These are phyloP conservation scores for Nymphalis urticae DNA, from an alignment of 2,888 invertebrate species.

Conservation along the genomic window DNA sequence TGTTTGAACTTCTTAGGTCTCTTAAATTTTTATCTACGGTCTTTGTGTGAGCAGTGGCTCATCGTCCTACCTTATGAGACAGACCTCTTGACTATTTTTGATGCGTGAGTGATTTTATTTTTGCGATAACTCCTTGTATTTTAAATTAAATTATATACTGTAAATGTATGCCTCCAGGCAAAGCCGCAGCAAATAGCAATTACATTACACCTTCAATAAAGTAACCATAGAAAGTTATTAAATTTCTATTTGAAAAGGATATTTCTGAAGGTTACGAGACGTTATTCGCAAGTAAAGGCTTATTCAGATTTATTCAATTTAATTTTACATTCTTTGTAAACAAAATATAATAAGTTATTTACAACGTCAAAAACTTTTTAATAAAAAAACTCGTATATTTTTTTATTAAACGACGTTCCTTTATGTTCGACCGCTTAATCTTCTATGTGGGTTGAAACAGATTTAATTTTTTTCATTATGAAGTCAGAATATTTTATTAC, in stretches of 20 bases:
- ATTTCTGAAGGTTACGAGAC: not conserved
- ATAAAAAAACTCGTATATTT: constrained; percentile 21
- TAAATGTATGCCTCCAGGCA: too few relatives aligned
- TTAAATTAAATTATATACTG: too few relatives aligned
- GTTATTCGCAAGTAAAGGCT: not conserved
- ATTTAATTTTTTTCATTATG: constrained; percentile 24
- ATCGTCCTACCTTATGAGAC: too few relatives aligned
- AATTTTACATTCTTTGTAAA: constrained; percentile 13
- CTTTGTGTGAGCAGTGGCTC: too few relatives aligned
- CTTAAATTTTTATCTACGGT: too few relatives aligned
- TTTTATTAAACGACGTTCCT: constrained; percentile 26
- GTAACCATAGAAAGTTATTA: not conserved
- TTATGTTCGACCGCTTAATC: constrained; percentile 20
- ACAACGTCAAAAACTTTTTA: constrained; percentile 22
- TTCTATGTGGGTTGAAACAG: constrained; percentile 21
- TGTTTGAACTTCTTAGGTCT: too few relatives aligned
- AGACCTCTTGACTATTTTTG: too few relatives aligned
- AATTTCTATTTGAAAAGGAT: not conserved
- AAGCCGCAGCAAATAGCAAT: not conserved
- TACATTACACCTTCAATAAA: not conserved
- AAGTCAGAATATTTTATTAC: constrained; percentile 21
- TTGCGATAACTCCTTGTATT: too few relatives aligned
- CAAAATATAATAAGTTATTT: constrained; percentile 19
- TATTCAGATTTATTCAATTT: constrained; percentile 11
- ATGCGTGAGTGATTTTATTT: too few relatives aligned